These are phyloP conservation scores for Thalassophryne amazonica DNA, from an alignment of 2,797 vertebrate species.

Conservation along the genomic window DNA sequence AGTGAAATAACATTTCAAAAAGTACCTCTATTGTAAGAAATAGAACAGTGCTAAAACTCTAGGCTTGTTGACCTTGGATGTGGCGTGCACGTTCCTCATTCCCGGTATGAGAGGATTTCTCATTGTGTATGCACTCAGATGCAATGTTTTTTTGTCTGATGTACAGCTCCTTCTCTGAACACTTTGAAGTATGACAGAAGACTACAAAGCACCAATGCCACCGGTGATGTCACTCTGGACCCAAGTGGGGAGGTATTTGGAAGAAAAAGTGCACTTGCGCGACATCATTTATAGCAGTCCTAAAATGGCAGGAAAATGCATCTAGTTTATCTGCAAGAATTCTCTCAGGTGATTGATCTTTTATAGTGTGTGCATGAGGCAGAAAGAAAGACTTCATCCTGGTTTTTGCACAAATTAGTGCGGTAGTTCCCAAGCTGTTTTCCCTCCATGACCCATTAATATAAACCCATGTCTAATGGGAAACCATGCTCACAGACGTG, in stretches of 20 bases:
- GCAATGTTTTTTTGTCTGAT: conserved; percentile 29
- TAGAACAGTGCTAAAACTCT: too few relatives aligned
- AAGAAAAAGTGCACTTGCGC: not conserved
- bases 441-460: too few relatives aligned
- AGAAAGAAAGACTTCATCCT: too few relatives aligned
- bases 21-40: too few relatives aligned
- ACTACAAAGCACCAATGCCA: conserved; percentile 19
- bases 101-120: conserved; percentile 11
- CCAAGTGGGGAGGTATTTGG: conserved; percentile 8
- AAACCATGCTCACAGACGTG: too few relatives aligned
- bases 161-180: conserved; percentile 18
- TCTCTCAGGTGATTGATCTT: conserved; percentile 21
- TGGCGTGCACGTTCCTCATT: too few relatives aligned
- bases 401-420: too few relatives aligned
- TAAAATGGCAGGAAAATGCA: conserved; percentile 30
- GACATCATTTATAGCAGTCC: conserved; percentile 11
- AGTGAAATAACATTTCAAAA: too few relatives aligned
- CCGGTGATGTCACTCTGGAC: conserved; percentile 10
- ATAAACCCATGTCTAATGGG: too few relatives aligned
- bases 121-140: not conserved
- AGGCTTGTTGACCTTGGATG: too few relatives aligned
- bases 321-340: not conserved
- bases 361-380: too few relatives aligned
- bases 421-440: too few relatives aligned
- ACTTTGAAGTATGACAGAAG: conserved; percentile 19